phyloP scores from a whole-genome alignment of 2,888 invertebrate genomes.

The Monochamus alternatus region DNA sequence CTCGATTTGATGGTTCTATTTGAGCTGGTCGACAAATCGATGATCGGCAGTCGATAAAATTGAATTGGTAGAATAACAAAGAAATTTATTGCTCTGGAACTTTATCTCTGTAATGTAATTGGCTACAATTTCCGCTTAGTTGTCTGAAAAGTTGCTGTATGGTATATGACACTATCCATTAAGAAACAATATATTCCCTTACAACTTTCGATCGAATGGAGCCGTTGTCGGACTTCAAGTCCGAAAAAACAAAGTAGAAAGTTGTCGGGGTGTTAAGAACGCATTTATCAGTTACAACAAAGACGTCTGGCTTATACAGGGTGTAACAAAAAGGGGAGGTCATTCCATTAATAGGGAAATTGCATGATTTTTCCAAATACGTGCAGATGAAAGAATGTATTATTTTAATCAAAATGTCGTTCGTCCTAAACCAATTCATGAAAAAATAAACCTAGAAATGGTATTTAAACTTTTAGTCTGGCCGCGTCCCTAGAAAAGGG shows the following conservation, averaged over 20 bases:
- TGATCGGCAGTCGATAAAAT: conserved; percentile 13
- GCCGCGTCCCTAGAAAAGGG: too few species aligned
- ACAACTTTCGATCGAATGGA: conserved; percentile 14
- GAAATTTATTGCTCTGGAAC: conserved; percentile 27
- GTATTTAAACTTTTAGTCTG: too few species aligned
- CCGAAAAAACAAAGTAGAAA: conserved; percentile 24
- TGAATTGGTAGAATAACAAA: conserved; percentile 12
- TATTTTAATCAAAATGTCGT: too few species aligned
- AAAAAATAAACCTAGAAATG: too few species aligned
- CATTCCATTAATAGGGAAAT: too few species aligned
- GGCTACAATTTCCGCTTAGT: conserved; percentile 14
- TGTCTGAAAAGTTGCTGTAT: conserved; percentile 17
- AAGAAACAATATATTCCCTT: conserved; percentile 31
- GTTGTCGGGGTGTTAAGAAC: conserved; percentile 10
- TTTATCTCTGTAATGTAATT: conserved; percentile 35
- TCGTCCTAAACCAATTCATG: too few species aligned
- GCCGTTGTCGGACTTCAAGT: conserved; percentile 7
- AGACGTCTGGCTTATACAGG: neutral
- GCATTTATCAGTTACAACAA: conserved; percentile 26
- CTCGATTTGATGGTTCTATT: too few species aligned
- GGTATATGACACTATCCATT: conserved; percentile 33
- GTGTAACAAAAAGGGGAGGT: neutral
- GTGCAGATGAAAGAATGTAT: too few species aligned
- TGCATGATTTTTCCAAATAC: too few species aligned
- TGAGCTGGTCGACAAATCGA: neutral